Base-by-base conservation (phyloP, 2,888 invertebrate genomes). In the Rapana venosa region DNA sequence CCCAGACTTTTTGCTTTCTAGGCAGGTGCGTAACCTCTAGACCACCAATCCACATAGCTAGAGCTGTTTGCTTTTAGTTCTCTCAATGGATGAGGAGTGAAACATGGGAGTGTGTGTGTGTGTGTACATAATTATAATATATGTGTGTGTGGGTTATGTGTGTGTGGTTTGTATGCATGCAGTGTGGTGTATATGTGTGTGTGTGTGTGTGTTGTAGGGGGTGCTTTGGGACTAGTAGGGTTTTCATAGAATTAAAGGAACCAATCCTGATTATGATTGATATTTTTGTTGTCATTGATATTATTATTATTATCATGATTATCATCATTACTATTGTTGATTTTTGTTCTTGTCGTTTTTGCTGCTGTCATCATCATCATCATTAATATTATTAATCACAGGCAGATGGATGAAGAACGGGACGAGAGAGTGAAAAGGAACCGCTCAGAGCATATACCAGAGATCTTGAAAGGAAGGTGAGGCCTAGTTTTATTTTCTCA, bases 401-500 rank as follows among this genome's bases (percentile, higher is more conserved):
- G 95, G 70, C 91, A 95, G 87, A 92, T 94, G 93, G 92, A 94
- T 86, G 92, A 91, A 35, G 95, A 96, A 58, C 93, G 94, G 87
- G 93, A 95, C 61, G 93, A 92, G 35, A 92, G 93, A 87, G 89
- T 93, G 70, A 94, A 93, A 89, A 93, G 93, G 58, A 91, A 92
- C 47, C 90, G 93, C 32, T 93, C 94, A 84, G 92, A 94, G 35
- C 95, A 96, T 90, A 94, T 96, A 81, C 96, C 96, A 81, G 94
- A 94, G 86, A 94, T 94, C 36, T 87, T 96, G 70, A 94, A 95
- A 91, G 95, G 95, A 91, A 93, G 93, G 95, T 95, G 92, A 93
- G 94, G 91, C 47, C 26, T 47, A 0, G 2, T 47, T 47, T 47
- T 8, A 47, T 47, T 47, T 47, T 47, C 47, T 47, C 47, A 47